These are phyloP conservation scores for Zelleria hepariella DNA, from an alignment of 2,888 invertebrate species.

Conservation along the genomic window DNA sequence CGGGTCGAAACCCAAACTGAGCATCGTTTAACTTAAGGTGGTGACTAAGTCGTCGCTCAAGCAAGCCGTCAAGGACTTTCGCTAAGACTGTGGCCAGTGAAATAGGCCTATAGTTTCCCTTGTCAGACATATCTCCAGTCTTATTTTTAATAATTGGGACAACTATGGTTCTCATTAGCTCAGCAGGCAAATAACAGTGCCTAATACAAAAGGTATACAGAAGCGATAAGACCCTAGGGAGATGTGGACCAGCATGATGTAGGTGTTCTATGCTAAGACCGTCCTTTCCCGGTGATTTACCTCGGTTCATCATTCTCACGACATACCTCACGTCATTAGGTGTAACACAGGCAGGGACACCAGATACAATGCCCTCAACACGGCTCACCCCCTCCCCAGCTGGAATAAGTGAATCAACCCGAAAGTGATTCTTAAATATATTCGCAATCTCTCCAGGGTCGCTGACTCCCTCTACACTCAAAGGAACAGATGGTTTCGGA, in stretches of 20 bases:
- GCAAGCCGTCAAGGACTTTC: conserved; percentile 6
- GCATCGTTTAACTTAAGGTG: no score
- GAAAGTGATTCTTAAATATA: background rate
- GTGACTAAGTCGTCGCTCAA: no score
- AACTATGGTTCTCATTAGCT: no score
- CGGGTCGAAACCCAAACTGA: no score
- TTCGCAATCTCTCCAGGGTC: background rate
- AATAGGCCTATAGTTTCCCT: conserved; percentile 4
- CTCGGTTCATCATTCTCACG: background rate
- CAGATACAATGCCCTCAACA: background rate
- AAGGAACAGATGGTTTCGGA: background rate
- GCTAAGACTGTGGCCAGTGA: conserved; percentile 2
- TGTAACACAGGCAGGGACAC: background rate
- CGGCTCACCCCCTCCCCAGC: no score
- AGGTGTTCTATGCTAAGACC: conserved; percentile 7
- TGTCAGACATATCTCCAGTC: conserved; percentile 2
- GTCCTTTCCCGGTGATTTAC: conserved; percentile 8
- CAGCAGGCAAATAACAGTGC: conserved; percentile 5
- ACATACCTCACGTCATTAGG: background rate
- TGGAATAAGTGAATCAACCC: background rate
- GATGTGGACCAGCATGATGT: conserved; percentile 1
- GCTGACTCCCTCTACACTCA: background rate
- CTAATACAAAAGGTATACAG: conserved; percentile 3
- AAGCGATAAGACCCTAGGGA: background rate
- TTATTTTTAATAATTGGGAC: conserved; percentile 6